Evolutionary conservation across 1,140 invertebrate genomes (phyloP), one percentile per base, ranked within the genome.

Genomic region (Pissodes strobi): DNA sequence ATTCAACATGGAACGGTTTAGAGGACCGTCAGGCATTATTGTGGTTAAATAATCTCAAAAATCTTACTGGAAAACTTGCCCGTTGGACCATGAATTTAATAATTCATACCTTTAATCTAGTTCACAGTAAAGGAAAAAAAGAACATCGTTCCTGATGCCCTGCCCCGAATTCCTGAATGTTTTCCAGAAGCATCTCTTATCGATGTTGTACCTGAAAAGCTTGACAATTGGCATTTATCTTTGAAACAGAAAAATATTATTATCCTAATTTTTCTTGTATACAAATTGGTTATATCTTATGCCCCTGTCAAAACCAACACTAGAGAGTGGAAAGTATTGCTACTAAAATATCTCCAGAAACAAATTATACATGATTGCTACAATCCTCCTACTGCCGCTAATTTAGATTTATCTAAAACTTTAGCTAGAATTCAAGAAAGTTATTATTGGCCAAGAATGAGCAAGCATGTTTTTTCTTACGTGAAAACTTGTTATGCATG

Each of bases 1-100:
- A n/a, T 74, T 72, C 64, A 72, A 73, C 5, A 69, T 84, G 0
- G 68, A 80, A 55, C 75, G 80, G 55, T 81, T 80, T 62, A 38
- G 72, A 21, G 66, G 82, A 64, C 17, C 61, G 56, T 19, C 38
- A 46, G 8, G 22, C 51, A 12, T 15, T 64, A 6, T 22, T 64
- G 3, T 64, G 41, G 41, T n/a, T n/a, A n/a, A n/a, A n/a, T n/a
- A n/a, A n/a, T n/a, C n/a, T n/a, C n/a, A n/a, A n/a, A n/a, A n/a
- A n/a, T n/a, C n/a, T n/a, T n/a, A n/a, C n/a, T n/a, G n/a, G n/a
- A n/a, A n/a, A n/a, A n/a, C n/a, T n/a, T 19, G 52, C 62, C 9
- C 12, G 61, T 9, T 64, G 53, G 62, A 15, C 30, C 9, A 27
- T 64, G 3, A 64, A 27, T 10, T 21, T 64, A n/a, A 62, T 37